Conservation (phyloP, 2,797 vertebrate genomes). For the Oryzias dopingdopingensis region DNA sequence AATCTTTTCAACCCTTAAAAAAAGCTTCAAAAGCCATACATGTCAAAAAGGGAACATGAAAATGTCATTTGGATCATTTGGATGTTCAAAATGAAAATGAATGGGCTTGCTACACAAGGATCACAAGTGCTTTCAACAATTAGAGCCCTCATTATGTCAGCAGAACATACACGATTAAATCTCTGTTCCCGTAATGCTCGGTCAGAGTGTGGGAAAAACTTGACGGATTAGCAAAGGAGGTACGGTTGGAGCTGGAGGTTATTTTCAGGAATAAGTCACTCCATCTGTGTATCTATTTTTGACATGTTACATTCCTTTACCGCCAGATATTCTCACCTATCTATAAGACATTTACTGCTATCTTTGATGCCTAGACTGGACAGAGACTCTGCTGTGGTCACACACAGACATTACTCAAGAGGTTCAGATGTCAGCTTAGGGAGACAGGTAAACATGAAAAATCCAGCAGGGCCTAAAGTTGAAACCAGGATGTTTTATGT, state of each 20-base stretch:
- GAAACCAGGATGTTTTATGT: slow-evolving; percentile 64
- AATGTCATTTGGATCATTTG: no score
- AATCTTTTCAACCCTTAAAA: slow-evolving; percentile 36
- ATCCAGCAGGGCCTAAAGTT: slow-evolving; percentile 70
- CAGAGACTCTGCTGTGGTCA: slow-evolving; percentile 64
- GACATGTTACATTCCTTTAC: slow-evolving; percentile 82
- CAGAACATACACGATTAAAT: slow-evolving; percentile 57
- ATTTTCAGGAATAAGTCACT: slow-evolving; percentile 65
- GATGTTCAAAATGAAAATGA: no score
- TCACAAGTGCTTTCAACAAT: slow-evolving; percentile 43
- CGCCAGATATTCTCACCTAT: slow-evolving; percentile 81
- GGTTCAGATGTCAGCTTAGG: slow-evolving; percentile 78
- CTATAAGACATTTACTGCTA: slow-evolving; percentile 83
- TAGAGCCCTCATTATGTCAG: slow-evolving; percentile 35
- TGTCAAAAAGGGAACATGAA: no score
- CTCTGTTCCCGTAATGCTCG: slow-evolving; percentile 37
- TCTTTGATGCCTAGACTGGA: slow-evolving; percentile 78
- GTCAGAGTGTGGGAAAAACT: slow-evolving; percentile 59
- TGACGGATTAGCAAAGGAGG: slow-evolving; percentile 28
- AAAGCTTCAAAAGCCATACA: not conserved
- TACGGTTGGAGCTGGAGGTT: slow-evolving; percentile 10
- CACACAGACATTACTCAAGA: slow-evolving; percentile 81
- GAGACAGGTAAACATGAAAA: slow-evolving; percentile 81
- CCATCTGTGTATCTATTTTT: slow-evolving; percentile 77
- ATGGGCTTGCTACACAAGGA: slow-evolving; percentile 7